Conservation (phyloP, 1,140 invertebrate species). For the Cryptotermes secundus region DNA sequence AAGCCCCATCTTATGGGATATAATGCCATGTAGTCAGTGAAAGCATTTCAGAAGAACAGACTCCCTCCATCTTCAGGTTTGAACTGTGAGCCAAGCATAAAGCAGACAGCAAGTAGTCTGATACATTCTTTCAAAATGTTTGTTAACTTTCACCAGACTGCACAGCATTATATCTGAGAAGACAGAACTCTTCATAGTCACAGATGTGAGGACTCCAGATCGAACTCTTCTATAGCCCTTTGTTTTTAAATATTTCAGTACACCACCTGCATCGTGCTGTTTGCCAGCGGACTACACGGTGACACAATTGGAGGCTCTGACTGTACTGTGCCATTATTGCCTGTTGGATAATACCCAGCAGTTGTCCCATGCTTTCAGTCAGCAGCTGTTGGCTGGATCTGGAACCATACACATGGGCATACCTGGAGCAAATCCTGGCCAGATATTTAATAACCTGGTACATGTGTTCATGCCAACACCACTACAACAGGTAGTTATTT, state of each 20-base stretch:
- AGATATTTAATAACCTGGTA: slow-evolving; percentile 79
- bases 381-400: slow-evolving; percentile 53
- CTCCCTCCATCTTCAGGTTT: no score
- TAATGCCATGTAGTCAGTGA: no score
- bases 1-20: no score
- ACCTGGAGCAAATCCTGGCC: slow-evolving; percentile 61
- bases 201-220: no score
- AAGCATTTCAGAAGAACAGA: no score
- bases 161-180: no score
- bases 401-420: slow-evolving; percentile 47
- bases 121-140: no score
- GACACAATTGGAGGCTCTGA: slow-evolving; percentile 77
- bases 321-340: slow-evolving; percentile 83
- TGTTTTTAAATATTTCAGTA: background rate
- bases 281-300: slow-evolving; percentile 77
- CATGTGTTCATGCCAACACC: slow-evolving; percentile 70
- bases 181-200: no score
- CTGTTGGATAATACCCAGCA: slow-evolving; percentile 71
- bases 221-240: no score
- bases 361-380: slow-evolving; percentile 61
- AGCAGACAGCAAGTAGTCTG: no score
- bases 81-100: no score
- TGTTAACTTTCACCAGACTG: no score
- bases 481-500: slow-evolving; percentile 45
- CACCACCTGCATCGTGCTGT: slow-evolving; percentile 35